Percentiles rank a stretch among this genome's conserved stretches.
Evolutionary conservation across 2,888 invertebrate species (phyloP).

Genomic region (Macroteleia sp.): DNA sequence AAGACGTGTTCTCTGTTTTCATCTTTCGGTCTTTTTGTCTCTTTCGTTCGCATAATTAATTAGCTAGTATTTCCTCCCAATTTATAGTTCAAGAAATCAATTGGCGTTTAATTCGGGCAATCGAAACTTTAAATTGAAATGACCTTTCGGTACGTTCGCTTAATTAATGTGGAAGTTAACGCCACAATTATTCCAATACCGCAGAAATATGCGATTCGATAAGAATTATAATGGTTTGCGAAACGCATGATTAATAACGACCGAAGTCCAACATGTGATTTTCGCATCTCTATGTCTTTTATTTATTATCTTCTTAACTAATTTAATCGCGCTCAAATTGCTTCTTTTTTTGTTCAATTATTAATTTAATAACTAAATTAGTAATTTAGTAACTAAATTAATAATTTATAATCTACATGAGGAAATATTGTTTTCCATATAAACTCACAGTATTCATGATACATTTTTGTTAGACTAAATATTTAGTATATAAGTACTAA

Average conservation of each 20-base stretch:
- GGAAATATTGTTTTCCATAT: too few relatives aligned
- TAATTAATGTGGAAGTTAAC: constrained; percentile 35
- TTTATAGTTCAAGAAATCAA: constrained; percentile 24
- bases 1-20: too few relatives aligned
- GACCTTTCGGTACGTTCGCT: constrained; percentile 30
- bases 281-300: too few relatives aligned
- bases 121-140: constrained; percentile 23
- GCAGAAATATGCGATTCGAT: constrained; percentile 31
- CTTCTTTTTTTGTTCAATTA: too few relatives aligned
- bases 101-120: constrained; percentile 29
- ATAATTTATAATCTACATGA: too few relatives aligned
- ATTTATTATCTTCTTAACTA: too few relatives aligned
- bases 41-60: constrained; percentile 5
- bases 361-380: too few relatives aligned
- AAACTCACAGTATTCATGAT: too few relatives aligned
- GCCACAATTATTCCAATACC: constrained; percentile 21
- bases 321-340: too few relatives aligned
- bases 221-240: constrained; percentile 39
- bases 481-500: too few relatives aligned
- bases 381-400: too few relatives aligned
- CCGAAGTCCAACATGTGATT: constrained; percentile 9
- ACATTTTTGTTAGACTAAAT: too few relatives aligned
- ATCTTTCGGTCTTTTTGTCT: neutral
- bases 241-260: constrained; percentile 28
- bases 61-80: neutral